A percentile compares a stretch with the other conserved stretches of the same genome.
phyloP scores from a whole-genome alignment of 2,888 invertebrate genomes.

The Dynastes grantii region DNA sequence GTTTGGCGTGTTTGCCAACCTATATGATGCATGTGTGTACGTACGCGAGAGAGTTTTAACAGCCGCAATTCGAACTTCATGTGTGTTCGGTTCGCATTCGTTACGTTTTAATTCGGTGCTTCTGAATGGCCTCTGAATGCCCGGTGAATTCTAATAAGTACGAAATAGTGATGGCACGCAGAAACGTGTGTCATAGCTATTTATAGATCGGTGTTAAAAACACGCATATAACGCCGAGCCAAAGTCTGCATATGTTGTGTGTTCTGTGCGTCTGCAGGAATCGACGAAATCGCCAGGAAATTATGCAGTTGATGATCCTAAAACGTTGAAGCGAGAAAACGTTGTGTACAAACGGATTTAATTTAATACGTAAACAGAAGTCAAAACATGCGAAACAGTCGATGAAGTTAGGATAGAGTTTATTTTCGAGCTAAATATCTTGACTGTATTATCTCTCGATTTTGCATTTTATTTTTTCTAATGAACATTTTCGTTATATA shows the following conservation, averaged over 20 bases:
- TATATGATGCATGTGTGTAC: neutral
- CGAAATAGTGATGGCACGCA: constrained; percentile 33
- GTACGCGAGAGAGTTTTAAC: neutral
- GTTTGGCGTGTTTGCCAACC: neutral
- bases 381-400: neutral
- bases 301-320: constrained; percentile 25
- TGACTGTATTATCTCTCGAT: too few relatives aligned
- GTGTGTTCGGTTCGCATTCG: constrained; percentile 11
- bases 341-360: constrained; percentile 16
- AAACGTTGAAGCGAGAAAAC: constrained; percentile 1
- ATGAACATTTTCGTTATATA: too few relatives aligned
- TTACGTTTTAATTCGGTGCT: constrained; percentile 16
- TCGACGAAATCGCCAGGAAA: constrained; percentile 29
- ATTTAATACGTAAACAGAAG: constrained; percentile 19
- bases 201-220: constrained; percentile 37
- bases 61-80: neutral
- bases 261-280: neutral
- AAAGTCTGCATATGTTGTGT: neutral
- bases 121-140: constrained; percentile 18
- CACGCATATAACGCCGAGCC: constrained; percentile 7
- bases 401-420: constrained; percentile 5
- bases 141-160: constrained; percentile 44
- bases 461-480: too few relatives aligned
- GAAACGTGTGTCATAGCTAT: constrained; percentile 43
- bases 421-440: neutral